phyloP scores from a whole-genome alignment of 2,797 vertebrate genomes.

The Naso thynnoides region DNA sequence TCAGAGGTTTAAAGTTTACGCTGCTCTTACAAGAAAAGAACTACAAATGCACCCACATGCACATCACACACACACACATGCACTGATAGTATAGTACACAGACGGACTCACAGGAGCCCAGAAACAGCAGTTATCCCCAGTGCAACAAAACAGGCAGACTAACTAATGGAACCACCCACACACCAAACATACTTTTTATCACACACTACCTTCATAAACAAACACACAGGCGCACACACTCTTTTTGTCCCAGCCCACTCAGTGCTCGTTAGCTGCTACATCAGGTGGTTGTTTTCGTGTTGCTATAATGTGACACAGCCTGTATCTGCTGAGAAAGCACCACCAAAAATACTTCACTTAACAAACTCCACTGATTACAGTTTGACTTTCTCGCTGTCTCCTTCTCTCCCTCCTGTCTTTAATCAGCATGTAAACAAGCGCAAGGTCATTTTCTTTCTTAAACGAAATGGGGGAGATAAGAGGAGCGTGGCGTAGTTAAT shows the following conservation, averaged over 20 bases:
- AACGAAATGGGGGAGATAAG: constrained; percentile 80
- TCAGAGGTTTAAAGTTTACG: constrained; percentile 35
- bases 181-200: constrained; percentile 73
- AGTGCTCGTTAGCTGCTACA: constrained; percentile 72
- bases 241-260: constrained; percentile 69
- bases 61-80: constrained; percentile 6
- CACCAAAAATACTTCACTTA: constrained; percentile 70
- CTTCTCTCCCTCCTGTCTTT: constrained; percentile 74
- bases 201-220: constrained; percentile 69
- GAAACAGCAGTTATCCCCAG: constrained; percentile 70
- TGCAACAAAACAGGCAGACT: constrained; percentile 77
- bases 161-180: constrained; percentile 79
- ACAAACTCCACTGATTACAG: constrained; percentile 80
- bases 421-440: constrained; percentile 84
- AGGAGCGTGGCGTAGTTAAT: constrained; percentile 81
- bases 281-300: constrained; percentile 50
- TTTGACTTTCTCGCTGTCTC: constrained; percentile 80
- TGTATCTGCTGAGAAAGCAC: constrained; percentile 60
- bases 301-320: constrained; percentile 55
- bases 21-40: constrained; percentile 18
- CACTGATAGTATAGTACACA: constrained; percentile 52
- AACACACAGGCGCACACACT: constrained; percentile 28
- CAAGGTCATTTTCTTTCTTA: constrained; percentile 86
- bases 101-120: constrained; percentile 67
- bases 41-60: constrained; percentile 15